A percentile compares a stretch with the other conserved stretches of the same genome.
Conservation (phyloP, 2,797 vertebrate species). For the Choloepus didactylus region DNA sequence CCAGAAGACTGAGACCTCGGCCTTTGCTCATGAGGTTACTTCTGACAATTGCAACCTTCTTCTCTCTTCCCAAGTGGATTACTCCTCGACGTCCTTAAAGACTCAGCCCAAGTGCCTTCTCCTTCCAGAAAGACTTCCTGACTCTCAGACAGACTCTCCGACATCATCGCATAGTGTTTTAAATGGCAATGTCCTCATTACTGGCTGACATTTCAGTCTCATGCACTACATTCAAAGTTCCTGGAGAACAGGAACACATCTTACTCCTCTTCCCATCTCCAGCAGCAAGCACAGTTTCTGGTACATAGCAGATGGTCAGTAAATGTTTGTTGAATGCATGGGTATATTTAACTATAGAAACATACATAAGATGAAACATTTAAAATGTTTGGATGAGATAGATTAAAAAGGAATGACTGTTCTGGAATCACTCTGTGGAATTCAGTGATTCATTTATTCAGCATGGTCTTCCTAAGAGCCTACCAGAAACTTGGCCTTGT, state of each 20-base stretch:
- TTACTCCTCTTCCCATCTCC: neutral
- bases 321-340: neutral
- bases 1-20: neutral
- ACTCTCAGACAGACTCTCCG: neutral
- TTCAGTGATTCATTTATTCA: neutral
- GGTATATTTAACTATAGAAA: neutral
- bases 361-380: neutral
- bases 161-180: accelerated
- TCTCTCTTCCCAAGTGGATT: neutral
- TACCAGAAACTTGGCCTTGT: neutral
- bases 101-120: neutral
- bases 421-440: neutral
- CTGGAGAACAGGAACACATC: neutral
- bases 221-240: neutral
- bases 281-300: neutral
- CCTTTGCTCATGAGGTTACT: neutral
- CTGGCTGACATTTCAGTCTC: neutral
- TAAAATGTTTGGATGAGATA: neutral
- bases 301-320: neutral
- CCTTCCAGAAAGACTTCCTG: slow-evolving; percentile 39
- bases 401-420: neutral
- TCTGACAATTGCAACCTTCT: neutral
- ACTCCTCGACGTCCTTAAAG: neutral
- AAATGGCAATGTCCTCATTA: neutral
- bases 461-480: neutral